A percentile compares a stretch with the other conserved stretches of the same genome.
Evolutionary conservation across 1,140 invertebrate species (phyloP).

Genomic region (Nephotettix cincticeps): DNA sequence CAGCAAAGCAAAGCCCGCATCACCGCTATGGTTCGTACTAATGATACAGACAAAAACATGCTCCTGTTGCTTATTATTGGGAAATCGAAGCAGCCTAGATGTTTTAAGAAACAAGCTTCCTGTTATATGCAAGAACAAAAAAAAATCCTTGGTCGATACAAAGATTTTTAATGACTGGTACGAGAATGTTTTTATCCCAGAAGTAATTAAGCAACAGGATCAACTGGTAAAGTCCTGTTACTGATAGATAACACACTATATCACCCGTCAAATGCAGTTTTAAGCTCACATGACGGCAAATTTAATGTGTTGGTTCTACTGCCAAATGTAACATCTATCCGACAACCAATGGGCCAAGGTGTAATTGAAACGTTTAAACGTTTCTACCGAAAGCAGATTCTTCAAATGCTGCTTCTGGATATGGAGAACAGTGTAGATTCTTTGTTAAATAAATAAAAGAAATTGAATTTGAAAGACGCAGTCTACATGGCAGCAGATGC

Average conservation of each 20-base stretch:
- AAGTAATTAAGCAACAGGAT: constrained; percentile 29
- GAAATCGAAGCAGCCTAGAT: constrained; percentile 36
- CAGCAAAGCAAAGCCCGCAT: constrained; percentile 42
- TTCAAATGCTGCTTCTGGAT: no score
- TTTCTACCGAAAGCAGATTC: constrained; percentile 25
- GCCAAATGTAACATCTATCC: no score
- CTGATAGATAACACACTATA: not conserved
- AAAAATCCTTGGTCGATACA: constrained; percentile 38
- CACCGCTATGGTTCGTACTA: constrained; percentile 44
- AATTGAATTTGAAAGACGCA: no score
- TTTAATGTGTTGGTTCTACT: constrained; percentile 43
- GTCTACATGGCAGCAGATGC: constrained; percentile 44
- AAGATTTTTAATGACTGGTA: no score
- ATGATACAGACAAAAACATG: constrained; percentile 37
- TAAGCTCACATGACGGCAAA: not conserved
- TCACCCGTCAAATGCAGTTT: not conserved
- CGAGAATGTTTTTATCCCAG: no score
- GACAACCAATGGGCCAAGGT: constrained; percentile 44
- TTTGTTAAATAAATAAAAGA: no score
- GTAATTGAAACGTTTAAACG: constrained; percentile 41
- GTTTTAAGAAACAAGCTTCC: constrained; percentile 38
- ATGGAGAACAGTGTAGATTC: no score
- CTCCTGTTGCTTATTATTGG: constrained; percentile 37
- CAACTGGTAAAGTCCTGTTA: not conserved
- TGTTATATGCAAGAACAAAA: constrained; percentile 33